Base-by-base conservation (phyloP, 1,140 invertebrate species). In the Andrena cerasifolii region DNA sequence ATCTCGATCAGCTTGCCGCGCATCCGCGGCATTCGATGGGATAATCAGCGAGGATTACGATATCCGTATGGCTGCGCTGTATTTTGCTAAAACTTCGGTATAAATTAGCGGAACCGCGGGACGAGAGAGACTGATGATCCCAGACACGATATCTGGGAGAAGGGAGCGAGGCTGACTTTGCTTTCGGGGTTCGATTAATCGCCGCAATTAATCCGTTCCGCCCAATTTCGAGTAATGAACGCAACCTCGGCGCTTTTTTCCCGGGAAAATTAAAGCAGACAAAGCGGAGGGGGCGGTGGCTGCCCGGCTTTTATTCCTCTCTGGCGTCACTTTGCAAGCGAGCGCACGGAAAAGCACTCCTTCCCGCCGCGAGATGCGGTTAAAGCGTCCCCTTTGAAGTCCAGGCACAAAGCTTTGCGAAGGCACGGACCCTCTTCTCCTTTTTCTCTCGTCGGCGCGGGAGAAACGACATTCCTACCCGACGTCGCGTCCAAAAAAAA, bases 331-430 rank as follows among this genome's bases (percentile, higher is more conserved):
- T 65, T 74, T 65, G 72, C 33, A 61, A 24, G 8, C 18, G 18
- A 21, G 36, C 3, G 21, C 72, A 21, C 70, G 28, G 28, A 24
- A 61, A 43, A 54, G 36, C 47, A 40, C 58, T 63, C 26, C 58
- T 63, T 65, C 66, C 47, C 49, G 5, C n/a, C 31, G 49, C 58
- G 33, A 65, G 72, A 54, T 59, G 24, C 72, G 72, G 49, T 74
- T 74, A 66, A 74, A 74, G 49, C 61, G 36, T 66, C 21, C 18
- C 61, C 24, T 65, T 74, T 74, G 49, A 54, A 45, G 49, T 31
- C n/a, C 0, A n/a, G 8, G 5, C n/a, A 66, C 72, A 74, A 74
- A 74, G 72, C 70, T 36, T 62, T 74, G 61, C 16, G 31, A 66
- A 43, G 49, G 24, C 45, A 18, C 31, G 28, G 8, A 51, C 33